A percentile compares a stretch with the other conserved stretches of the same genome.
phyloP scores from a whole-genome alignment of 2,888 invertebrate species.

The Argyra leucocephala region DNA sequence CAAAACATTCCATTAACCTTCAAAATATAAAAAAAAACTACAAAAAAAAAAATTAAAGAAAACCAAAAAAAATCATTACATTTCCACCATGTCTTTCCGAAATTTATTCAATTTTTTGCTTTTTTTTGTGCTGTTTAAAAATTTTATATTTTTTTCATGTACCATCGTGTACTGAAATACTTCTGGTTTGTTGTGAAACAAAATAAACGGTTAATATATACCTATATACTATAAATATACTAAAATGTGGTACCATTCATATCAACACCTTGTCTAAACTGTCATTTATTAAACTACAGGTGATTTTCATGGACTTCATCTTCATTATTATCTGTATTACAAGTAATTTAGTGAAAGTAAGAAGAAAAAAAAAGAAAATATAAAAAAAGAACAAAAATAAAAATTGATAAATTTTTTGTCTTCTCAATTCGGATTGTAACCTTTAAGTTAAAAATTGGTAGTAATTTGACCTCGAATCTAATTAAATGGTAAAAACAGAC shows the following conservation, averaged over 20 bases:
- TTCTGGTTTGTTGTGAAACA: not conserved
- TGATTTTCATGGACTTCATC: constrained; percentile 6
- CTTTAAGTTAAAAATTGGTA: not conserved
- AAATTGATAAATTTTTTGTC: not conserved
- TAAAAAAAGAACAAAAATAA: not conserved
- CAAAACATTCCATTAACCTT: too few species aligned
- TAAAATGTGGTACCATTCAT: not conserved
- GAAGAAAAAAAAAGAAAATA: not conserved
- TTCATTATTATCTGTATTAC: not conserved
- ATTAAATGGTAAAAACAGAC: too few species aligned
- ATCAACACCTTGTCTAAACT: not conserved
- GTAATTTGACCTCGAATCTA: too few species aligned
- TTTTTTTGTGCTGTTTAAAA: too few species aligned
- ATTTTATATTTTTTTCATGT: too few species aligned
- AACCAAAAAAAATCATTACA: too few species aligned
- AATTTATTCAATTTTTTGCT: too few species aligned
- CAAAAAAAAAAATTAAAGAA: too few species aligned
- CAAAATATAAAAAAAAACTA: too few species aligned
- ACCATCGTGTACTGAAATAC: too few species aligned
- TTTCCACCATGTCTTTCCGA: too few species aligned
- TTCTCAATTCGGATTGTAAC: too few species aligned
- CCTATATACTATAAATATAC: not conserved
- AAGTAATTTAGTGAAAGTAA: not conserved
- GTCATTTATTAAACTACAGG: not conserved
- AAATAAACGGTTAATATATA: not conserved